phyloP scores from a whole-genome alignment of 1,140 invertebrate species.

The Micrasema minimum region DNA sequence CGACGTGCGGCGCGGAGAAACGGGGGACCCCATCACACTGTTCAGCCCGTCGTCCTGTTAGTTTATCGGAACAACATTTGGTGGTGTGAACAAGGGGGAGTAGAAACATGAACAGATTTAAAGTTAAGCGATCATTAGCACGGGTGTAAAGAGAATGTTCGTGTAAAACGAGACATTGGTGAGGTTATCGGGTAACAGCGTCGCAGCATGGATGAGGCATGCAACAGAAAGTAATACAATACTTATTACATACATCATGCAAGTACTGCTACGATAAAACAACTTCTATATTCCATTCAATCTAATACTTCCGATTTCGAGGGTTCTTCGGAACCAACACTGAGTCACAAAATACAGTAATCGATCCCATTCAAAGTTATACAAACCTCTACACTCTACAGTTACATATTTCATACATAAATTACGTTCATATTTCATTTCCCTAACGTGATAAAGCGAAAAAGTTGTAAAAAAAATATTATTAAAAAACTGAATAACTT shows the following conservation, averaged over 20 bases:
- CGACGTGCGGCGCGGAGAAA: constrained; percentile 24
- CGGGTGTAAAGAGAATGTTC: not conserved
- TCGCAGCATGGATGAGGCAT: constrained; percentile 24
- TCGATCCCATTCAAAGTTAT: not conserved
- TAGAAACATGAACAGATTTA: constrained; percentile 1
- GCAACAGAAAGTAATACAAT: constrained; percentile 24
- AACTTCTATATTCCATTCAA: constrained; percentile 6
- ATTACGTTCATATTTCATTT: too few species aligned
- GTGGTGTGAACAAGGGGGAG: constrained; percentile 18
- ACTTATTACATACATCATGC: constrained; percentile 27
- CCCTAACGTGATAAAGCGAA: too few species aligned
- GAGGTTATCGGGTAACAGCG: not conserved
- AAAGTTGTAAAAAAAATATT: too few species aligned
- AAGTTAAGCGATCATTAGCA: not conserved
- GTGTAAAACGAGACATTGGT: constrained; percentile 1
- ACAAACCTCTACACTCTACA: not conserved
- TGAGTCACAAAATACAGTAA: too few species aligned
- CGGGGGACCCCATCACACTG: constrained; percentile 47
- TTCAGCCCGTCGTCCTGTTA: constrained; percentile 46
- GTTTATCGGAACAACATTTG: constrained; percentile 37
- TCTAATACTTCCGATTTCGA: too few species aligned
- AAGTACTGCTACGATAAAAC: constrained; percentile 23
- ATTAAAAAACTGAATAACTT: too few species aligned
- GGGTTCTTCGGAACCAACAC: too few species aligned
- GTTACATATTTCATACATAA: not conserved